Conservation (phyloP, 2,888 invertebrate genomes). For the Synanthedon formicaeformis region DNA sequence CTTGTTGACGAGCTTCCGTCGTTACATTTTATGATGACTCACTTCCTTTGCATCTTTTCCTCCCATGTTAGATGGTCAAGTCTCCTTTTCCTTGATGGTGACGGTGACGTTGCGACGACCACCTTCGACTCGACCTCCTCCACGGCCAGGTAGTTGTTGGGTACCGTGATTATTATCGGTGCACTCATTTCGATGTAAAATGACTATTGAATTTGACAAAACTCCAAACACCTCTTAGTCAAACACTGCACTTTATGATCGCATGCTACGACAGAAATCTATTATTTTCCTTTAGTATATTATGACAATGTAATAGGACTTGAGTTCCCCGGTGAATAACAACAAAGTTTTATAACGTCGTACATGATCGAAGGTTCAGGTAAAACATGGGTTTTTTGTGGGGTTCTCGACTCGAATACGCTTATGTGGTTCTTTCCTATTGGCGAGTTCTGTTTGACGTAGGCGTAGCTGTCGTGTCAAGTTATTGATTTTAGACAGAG, state of each 20-base stretch:
- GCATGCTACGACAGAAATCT: conserved; percentile 32
- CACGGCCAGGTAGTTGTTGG: conserved; percentile 56
- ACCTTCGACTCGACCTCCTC: conserved; percentile 42
- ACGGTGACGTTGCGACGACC: conserved; percentile 35
- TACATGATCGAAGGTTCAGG: conserved; percentile 44
- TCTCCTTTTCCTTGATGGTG: conserved; percentile 74
- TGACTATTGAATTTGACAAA: conserved; percentile 15
- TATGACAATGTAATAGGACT: conserved; percentile 26
- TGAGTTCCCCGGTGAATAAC: conserved; percentile 31
- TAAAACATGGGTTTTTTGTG: conserved; percentile 28
- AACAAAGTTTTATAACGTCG: conserved; percentile 22
- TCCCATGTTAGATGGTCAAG: conserved; percentile 88
- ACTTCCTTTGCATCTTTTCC: conserved; percentile 90
- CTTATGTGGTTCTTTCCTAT: conserved; percentile 48
- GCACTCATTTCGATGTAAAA: conserved; percentile 44
- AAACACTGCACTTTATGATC: conserved; percentile 25
- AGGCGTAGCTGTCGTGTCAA: background rate
- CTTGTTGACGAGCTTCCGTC: conserved; percentile 3
- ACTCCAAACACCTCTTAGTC: conserved; percentile 26
- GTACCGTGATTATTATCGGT: conserved; percentile 65
- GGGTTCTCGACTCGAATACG: conserved; percentile 25
- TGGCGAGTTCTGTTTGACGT: conserved; percentile 20
- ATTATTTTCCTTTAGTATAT: conserved; percentile 18
- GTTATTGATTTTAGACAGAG: conserved; percentile 8
- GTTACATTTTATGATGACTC: conserved; percentile 37